These are phyloP conservation scores for Limnothrissa miodon DNA, from an alignment of 2,113 vertebrate genomes.

Conservation along the genomic window DNA sequence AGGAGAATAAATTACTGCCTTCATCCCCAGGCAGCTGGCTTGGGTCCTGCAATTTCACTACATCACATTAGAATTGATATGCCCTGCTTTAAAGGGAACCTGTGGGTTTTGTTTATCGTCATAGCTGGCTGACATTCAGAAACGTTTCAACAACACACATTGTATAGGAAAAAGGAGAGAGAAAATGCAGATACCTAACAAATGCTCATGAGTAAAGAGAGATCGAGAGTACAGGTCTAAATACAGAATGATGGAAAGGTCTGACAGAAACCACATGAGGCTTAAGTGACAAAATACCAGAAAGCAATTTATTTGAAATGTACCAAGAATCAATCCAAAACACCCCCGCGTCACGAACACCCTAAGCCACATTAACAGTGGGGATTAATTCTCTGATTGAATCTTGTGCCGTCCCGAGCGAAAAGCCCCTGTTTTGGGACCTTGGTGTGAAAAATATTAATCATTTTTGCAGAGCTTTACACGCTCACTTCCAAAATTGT, in stretches of 20 bases:
- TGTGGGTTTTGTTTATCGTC: constrained; percentile 36
- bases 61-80: constrained; percentile 47
- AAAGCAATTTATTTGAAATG: constrained; percentile 7
- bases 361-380: constrained; percentile 13
- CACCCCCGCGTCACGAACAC: constrained; percentile 3
- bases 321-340: constrained; percentile 8
- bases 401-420: constrained; percentile 13
- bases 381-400: constrained; percentile 19
- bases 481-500: not conserved
- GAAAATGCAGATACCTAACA: not conserved
- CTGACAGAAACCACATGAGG: constrained; percentile 1
- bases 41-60: constrained; percentile 33
- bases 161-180: not conserved
- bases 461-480: not conserved
- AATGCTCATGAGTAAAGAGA: not conserved
- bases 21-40: constrained; percentile 46
- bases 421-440: not conserved
- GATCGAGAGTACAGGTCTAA: not conserved
- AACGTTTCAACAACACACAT: not conserved
- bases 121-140: constrained; percentile 18
- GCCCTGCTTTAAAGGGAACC: constrained; percentile 37
- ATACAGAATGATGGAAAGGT: not conserved
- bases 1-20: constrained; percentile 52
- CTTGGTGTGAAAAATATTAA: constrained; percentile 3
- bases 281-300: constrained; percentile 10